Base-by-base conservation (phyloP, 1,140 invertebrate species). In the Bombus terrestris region DNA sequence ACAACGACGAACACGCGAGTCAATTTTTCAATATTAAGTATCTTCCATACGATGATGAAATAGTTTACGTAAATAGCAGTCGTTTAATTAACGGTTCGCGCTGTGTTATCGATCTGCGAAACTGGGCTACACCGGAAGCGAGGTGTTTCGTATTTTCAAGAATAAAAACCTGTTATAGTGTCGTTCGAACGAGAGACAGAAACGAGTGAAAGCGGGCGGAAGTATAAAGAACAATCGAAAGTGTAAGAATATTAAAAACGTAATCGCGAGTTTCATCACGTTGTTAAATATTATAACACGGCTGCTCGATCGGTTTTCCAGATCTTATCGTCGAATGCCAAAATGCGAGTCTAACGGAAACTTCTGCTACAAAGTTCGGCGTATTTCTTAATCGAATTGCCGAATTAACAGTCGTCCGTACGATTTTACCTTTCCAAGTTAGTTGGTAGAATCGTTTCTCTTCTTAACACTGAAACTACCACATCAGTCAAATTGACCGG, bases 131-230 rank as follows among this genome's bases (percentile, higher is more conserved):
- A 15, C 35, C 73, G 73, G 62, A 83, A 83, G 12, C 35, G 3
- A 32, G 28, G 6, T n/a, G 59, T n/a, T 22, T 25, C 39, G 10
- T 35, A 35, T 37, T 37, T 32, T 15, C 8, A 35, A 66, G 8
- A 66, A 32, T 32, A 66, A 66, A 66, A 68, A 4, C 22, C 28
- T 22, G 37, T 5, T 71, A 32, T 32, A 4, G 39, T 32, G 66
- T 32, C 18, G n/a, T 12, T n/a, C 6, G n/a, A 41, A 78, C 37
- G 12, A n/a, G 15, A n/a, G 39, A 2, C 28, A 59, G 15, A 41
- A 41, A 22, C 22, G 75, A 84, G 82, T 71, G 82, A 84, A 84
- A 84, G 82, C 28, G 64, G 10, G 53, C 75, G 82, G 71, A 84
- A 84, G 82, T 79, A 71, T 22, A 35, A 53, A 28, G 75, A 82